Evolutionary conservation across 2,797 vertebrate species (phyloP).

Genomic region (Myotis daubentonii): DNA sequence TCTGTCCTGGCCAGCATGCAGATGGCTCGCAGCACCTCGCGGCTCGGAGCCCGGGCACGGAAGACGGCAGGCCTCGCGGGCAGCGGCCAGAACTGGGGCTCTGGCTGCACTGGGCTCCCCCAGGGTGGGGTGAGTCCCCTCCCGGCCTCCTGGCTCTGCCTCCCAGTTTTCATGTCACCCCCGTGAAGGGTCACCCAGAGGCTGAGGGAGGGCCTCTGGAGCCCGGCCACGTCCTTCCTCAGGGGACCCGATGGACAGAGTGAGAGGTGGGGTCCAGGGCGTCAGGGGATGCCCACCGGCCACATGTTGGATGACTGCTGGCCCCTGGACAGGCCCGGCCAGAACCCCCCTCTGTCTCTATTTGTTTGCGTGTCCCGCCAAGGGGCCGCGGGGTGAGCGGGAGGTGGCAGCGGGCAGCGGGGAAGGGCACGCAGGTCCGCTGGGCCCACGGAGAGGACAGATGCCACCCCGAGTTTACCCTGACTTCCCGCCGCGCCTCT

Average conservation of each 20-base stretch:
- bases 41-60: rapidly evolving
- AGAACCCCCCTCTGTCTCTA: rapidly evolving
- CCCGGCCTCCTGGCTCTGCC: not conserved
- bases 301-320: rapidly evolving
- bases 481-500: not conserved
- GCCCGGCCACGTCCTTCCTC: not conserved
- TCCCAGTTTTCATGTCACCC: rapidly evolving
- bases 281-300: rapidly evolving
- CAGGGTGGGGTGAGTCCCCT: too few relatives aligned
- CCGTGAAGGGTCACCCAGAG: not conserved
- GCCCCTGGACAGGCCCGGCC: not conserved
- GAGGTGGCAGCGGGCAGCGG: rapidly evolving
- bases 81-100: rapidly evolving
- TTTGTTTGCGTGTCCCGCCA: not conserved
- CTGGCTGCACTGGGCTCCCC: rapidly evolving
- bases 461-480: slow-evolving; percentile 55
- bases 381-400: rapidly evolving
- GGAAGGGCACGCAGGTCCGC: rapidly evolving
- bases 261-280: rapidly evolving
- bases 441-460: not conserved
- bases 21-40: not conserved
- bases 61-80: rapidly evolving
- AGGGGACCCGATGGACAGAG: rapidly evolving
- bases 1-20: rapidly evolving
- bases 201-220: not conserved